phyloP scores from a whole-genome alignment of 2,888 invertebrate genomes.

The Apamea anceps region DNA sequence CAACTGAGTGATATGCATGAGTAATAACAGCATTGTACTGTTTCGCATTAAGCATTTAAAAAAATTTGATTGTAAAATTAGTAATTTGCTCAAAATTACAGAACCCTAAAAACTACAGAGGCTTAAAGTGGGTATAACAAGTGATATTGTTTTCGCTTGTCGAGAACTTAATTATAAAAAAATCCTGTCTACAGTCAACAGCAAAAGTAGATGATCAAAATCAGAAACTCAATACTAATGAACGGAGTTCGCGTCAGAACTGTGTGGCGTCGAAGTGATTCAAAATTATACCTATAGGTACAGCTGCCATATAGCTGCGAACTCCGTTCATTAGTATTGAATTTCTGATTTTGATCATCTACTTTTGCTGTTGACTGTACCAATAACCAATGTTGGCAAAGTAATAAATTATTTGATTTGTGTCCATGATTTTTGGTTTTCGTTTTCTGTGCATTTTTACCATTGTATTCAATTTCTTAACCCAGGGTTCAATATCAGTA shows the following conservation, averaged over 20 bases:
- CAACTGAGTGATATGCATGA: background rate
- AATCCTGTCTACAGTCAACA: too few species aligned
- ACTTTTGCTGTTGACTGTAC: too few species aligned
- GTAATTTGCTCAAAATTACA: too few species aligned
- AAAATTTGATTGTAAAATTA: background rate
- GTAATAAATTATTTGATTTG: background rate
- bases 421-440: background rate
- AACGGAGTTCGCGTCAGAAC: too few species aligned
- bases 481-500: background rate
- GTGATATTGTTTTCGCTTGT: background rate
- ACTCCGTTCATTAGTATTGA: too few species aligned
- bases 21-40: background rate
- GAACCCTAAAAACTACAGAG: background rate
- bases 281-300: too few species aligned
- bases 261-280: too few species aligned
- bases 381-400: conserved; percentile 1
- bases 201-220: too few species aligned
- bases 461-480: conserved; percentile 23
- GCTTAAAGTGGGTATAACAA: background rate
- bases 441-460: background rate
- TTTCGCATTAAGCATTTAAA: background rate
- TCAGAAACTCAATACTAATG: too few species aligned
- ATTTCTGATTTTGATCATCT: too few species aligned
- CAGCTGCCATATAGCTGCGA: too few species aligned
- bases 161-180: background rate